A percentile compares a stretch with the other conserved stretches of the same genome.
Evolutionary conservation across 2,888 invertebrate genomes (phyloP).

Genomic region (Gisinianus flammeolus): DNA sequence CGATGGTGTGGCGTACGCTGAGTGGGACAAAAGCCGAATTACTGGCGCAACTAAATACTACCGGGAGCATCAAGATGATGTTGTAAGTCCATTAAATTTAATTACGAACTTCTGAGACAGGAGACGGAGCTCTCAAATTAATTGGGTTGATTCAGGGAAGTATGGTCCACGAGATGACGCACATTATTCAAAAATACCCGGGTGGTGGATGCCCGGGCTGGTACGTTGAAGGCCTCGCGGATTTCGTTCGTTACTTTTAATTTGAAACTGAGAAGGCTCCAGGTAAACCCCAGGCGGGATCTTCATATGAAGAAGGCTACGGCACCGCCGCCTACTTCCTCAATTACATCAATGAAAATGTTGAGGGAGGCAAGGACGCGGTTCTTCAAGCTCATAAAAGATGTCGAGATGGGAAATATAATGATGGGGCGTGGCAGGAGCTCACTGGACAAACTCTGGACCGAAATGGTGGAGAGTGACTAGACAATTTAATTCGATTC

Average conservation of each 20-base stretch:
- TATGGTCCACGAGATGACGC: slow-evolving; percentile 34
- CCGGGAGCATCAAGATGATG: slow-evolving; percentile 17
- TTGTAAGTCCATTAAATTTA: too few species aligned
- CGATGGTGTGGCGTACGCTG: slow-evolving; percentile 52
- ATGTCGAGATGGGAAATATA: slow-evolving; percentile 28
- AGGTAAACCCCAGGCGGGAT: slow-evolving; percentile 12
- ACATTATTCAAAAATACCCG: slow-evolving; percentile 29
- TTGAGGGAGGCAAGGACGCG: neutral
- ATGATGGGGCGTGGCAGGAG: slow-evolving; percentile 5
- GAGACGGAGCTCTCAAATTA: too few species aligned
- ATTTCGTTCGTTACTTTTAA: slow-evolving; percentile 23
- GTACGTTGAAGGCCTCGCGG: slow-evolving; percentile 30
- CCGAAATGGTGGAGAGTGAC: too few species aligned
- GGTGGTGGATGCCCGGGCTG: slow-evolving; percentile 11
- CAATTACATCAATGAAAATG: neutral
- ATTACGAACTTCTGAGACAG: too few species aligned
- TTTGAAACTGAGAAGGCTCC: slow-evolving; percentile 26
- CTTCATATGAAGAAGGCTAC: slow-evolving; percentile 25
- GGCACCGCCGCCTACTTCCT: slow-evolving; percentile 32
- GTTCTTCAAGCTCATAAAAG: slow-evolving; percentile 3
- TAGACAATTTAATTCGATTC: too few species aligned
- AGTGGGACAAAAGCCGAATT: slow-evolving; percentile 12
- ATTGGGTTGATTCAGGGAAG: too few species aligned
- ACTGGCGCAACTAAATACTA: slow-evolving; percentile 27
- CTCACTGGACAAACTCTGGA: slow-evolving; percentile 28